Conservation (phyloP, 2,113 vertebrate genomes). For the Pampusana beccarii region DNA sequence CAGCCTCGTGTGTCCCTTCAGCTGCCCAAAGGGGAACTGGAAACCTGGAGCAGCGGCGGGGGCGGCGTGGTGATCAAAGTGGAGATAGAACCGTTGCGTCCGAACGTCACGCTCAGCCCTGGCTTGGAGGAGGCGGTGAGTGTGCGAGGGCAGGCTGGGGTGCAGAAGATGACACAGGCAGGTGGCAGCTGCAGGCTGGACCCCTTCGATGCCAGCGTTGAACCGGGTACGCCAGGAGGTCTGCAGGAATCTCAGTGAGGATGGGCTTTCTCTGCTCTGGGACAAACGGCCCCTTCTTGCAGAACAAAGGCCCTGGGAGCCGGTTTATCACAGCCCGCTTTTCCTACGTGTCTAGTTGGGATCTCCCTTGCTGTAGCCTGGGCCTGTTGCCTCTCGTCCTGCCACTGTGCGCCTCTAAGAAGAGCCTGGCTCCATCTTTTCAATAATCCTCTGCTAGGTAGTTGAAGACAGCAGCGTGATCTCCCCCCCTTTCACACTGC, state of each 20-base stretch:
- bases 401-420: not conserved
- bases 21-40: conserved; percentile 23
- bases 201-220: accelerated
- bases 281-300: not conserved
- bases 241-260: not conserved
- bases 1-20: conserved; percentile 54
- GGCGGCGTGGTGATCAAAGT: conserved; percentile 6
- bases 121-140: conserved; percentile 19
- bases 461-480: not conserved
- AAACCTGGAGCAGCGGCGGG: conserved; percentile 1
- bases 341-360: not conserved
- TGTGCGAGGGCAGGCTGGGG: not conserved
- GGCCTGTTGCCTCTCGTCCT: not conserved
- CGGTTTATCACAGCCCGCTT: not conserved
- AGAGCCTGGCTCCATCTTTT: not conserved
- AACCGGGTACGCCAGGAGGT: not conserved
- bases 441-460: not conserved
- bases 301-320: not conserved
- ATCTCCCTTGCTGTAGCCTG: not conserved
- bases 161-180: not conserved
- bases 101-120: not conserved
- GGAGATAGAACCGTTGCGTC: not conserved
- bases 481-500: not conserved
- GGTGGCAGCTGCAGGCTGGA: not conserved
- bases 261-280: not conserved